A percentile compares a stretch with the other conserved stretches of the same genome.
Conservation (phyloP, 2,797 vertebrate species). For the Chelidonichthys spinosus region DNA sequence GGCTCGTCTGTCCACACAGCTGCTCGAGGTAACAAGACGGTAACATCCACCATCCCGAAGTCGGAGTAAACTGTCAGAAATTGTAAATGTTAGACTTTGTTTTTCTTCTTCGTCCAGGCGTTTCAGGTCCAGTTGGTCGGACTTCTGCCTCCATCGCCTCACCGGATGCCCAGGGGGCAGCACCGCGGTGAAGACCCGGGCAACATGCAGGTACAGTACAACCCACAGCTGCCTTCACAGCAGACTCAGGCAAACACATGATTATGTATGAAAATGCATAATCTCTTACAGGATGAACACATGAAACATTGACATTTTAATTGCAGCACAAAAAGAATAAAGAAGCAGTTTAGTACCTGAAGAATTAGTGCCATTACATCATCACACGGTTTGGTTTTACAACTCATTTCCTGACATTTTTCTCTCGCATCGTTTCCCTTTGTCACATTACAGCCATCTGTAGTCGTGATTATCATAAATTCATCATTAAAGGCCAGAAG, state of each 20-base stretch:
- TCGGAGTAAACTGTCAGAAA: too few species aligned
- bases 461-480: not conserved
- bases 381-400: not conserved
- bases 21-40: slow-evolving; percentile 84
- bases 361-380: not conserved
- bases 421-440: not conserved
- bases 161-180: slow-evolving; percentile 84
- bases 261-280: not conserved
- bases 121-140: slow-evolving; percentile 79
- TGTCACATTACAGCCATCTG: not conserved
- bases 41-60: too few species aligned
- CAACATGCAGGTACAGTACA: slow-evolving; percentile 82
- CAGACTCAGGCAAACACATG: not conserved
- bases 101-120: slow-evolving; percentile 51
- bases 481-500: not conserved
- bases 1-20: slow-evolving; percentile 87
- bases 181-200: slow-evolving; percentile 86
- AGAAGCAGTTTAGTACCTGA: not conserved
- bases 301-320: not conserved
- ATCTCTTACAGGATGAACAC: not conserved
- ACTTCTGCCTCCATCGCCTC: slow-evolving; percentile 84
- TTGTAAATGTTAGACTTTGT: not conserved
- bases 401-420: slow-evolving; percentile 16
- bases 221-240: not conserved
- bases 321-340: not conserved